Conservation (phyloP, 2,113 vertebrate genomes). For the Erythrocercus mccallii region DNA sequence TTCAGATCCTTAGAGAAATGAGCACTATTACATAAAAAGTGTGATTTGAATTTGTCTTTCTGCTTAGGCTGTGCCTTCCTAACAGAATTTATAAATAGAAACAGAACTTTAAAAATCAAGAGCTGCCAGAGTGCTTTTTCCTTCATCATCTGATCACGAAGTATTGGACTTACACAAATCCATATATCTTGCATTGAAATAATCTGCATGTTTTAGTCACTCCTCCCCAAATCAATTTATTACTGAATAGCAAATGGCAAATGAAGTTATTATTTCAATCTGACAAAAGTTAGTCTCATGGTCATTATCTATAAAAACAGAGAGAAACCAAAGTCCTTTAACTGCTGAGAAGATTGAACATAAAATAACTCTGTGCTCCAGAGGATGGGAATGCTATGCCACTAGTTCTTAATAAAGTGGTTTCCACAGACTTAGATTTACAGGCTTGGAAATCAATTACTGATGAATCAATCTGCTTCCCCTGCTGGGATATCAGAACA, state of each 20-base stretch:
- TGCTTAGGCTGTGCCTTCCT: slow-evolving; percentile 19
- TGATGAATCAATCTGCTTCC: slow-evolving; percentile 14
- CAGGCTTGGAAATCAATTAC: slow-evolving; percentile 1
- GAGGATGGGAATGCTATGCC: neutral
- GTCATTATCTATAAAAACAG: neutral
- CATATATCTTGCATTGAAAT: neutral
- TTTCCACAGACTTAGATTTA: slow-evolving; percentile 15
- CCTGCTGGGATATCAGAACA: neutral
- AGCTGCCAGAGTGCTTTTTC: neutral
- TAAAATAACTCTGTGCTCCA: neutral
- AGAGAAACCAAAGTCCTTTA: neutral
- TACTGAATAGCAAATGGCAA: neutral
- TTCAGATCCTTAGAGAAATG: slow-evolving; percentile 52
- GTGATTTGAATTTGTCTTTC: slow-evolving; percentile 56
- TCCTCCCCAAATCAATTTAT: slow-evolving; percentile 43
- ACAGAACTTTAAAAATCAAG: slow-evolving; percentile 44
- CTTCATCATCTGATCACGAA: neutral
- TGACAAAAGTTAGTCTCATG: neutral
- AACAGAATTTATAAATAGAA: slow-evolving; percentile 54
- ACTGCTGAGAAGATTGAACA: neutral
- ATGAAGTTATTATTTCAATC: neutral
- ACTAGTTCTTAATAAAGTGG: slow-evolving; percentile 19
- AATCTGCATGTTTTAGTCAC: slow-evolving; percentile 2
- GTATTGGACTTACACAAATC: slow-evolving; percentile 15
- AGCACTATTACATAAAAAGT: slow-evolving; percentile 46